Percentiles rank a stretch among this genome's conserved stretches.
Evolutionary conservation across 2,888 invertebrate genomes (phyloP).

Genomic region (Drosophila anceps): DNA sequence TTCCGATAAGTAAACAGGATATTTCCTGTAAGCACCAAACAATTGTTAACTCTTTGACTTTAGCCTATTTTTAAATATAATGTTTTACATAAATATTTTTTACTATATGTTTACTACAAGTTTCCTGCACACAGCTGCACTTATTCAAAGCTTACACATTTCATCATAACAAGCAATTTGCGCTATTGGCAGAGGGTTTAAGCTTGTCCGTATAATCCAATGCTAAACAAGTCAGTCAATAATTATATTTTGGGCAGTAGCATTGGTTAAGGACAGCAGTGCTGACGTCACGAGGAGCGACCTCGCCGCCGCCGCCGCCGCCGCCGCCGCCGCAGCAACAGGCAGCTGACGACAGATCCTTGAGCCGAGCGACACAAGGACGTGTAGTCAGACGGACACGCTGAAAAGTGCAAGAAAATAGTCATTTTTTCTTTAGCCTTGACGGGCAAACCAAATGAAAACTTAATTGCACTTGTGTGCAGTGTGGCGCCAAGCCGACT

Average conservation of each 20-base stretch:
- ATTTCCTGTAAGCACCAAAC: background rate
- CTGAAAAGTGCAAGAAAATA: background rate
- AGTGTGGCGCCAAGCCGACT: constrained; percentile 34
- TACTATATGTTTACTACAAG: too few species aligned
- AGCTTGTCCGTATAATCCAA: background rate
- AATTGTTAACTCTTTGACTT: too few species aligned
- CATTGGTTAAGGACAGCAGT: constrained; percentile 34
- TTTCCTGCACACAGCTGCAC: too few species aligned
- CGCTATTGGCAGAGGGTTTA: too few species aligned
- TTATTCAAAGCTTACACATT: background rate
- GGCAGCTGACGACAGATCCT: constrained; percentile 47
- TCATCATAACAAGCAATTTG: background rate
- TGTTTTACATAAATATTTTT: too few species aligned
- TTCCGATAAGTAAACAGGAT: background rate
- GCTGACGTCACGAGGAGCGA: constrained; percentile 45
- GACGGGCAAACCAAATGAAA: constrained; percentile 4
- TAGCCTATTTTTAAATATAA: too few species aligned
- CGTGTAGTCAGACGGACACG: background rate
- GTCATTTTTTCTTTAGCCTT: constrained; percentile 13
- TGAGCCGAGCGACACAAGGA: constrained; percentile 40
- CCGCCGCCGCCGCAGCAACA: constrained; percentile 48
- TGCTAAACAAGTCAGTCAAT: constrained; percentile 34
- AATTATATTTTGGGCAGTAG: constrained; percentile 12
- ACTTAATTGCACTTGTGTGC: constrained; percentile 7
- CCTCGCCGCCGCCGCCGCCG: constrained; percentile 44